phyloP scores from a whole-genome alignment of 2,797 vertebrate species.

The Phaenicophaeus curvirostris region DNA sequence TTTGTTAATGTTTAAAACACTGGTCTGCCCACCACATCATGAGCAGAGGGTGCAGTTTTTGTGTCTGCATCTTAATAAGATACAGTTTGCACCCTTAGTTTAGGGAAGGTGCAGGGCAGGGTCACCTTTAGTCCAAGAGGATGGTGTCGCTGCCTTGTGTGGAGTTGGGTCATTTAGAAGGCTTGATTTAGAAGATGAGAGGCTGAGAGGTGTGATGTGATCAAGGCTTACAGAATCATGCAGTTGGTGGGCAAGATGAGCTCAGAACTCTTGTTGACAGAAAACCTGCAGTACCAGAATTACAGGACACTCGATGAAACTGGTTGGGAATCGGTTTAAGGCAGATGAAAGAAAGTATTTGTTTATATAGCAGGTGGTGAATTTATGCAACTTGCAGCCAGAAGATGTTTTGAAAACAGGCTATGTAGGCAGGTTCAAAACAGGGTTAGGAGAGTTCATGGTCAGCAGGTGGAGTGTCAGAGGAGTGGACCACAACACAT shows the following conservation, averaged over 20 bases:
- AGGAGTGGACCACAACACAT: background rate
- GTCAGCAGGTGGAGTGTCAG: background rate
- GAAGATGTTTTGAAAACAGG: constrained; percentile 56
- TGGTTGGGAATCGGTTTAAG: constrained; percentile 25
- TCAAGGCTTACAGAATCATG: background rate
- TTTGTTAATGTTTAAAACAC: background rate
- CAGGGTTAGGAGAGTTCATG: constrained; percentile 6
- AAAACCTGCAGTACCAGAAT: background rate
- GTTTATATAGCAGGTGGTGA: constrained; percentile 35
- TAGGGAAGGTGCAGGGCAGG: background rate
- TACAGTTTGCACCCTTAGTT: background rate
- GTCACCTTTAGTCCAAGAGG: too few relatives aligned
- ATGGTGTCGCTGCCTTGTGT: fast-evolving
- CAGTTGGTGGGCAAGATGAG: background rate
- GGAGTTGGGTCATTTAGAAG: background rate
- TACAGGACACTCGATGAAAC: constrained; percentile 24
- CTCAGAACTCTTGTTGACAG: background rate
- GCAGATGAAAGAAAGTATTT: constrained; percentile 32
- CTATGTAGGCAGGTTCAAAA: background rate
- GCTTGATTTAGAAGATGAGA: background rate
- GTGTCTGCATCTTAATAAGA: background rate
- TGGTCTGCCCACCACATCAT: background rate
- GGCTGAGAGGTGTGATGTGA: background rate
- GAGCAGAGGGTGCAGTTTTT: fast-evolving
- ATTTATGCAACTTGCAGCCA: constrained; percentile 32